phyloP scores from a whole-genome alignment of 92 coral and sea anemone genomes.

The Micromussa lordhowensis region DNA sequence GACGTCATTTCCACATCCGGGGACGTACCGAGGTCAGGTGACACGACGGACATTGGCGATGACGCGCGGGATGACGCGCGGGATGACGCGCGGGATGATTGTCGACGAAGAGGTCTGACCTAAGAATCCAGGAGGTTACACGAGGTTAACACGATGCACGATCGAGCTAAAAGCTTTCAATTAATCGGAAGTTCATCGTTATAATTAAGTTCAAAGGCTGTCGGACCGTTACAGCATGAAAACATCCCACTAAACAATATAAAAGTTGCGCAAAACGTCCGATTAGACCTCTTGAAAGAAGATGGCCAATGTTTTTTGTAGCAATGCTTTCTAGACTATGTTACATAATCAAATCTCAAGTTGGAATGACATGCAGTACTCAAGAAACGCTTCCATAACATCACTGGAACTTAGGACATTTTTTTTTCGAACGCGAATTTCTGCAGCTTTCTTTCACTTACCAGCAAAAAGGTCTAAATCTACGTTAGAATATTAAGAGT shows the following conservation, averaged over 20 bases:
- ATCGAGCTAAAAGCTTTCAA: too few relatives aligned
- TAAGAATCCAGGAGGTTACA: not conserved
- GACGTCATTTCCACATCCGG: conserved; percentile 70
- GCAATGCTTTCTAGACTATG: not conserved
- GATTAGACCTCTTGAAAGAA: too few relatives aligned
- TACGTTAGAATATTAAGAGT: not conserved
- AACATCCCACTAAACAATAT: not conserved
- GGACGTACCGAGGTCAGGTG: conserved; percentile 54
- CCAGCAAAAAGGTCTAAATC: not conserved
- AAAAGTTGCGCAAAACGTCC: not conserved
- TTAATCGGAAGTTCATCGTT: not conserved
- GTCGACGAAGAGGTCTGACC: conserved; percentile 12
- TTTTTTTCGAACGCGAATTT: not conserved
- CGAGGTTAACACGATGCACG: not conserved
- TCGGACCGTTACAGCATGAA: not conserved
- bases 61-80: not conserved
- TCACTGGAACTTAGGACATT: not conserved
- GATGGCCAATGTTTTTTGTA: not conserved
- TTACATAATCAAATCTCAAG: not conserved
- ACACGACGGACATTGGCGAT: conserved; percentile 35
- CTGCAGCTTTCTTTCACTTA: too few relatives aligned
- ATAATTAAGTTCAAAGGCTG: not conserved
- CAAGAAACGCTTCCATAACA: not conserved
- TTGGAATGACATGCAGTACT: not conserved
- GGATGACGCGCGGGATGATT: conserved; percentile 21